Conservation (phyloP, 2,888 invertebrate genomes). For the Melanostoma scalare region DNA sequence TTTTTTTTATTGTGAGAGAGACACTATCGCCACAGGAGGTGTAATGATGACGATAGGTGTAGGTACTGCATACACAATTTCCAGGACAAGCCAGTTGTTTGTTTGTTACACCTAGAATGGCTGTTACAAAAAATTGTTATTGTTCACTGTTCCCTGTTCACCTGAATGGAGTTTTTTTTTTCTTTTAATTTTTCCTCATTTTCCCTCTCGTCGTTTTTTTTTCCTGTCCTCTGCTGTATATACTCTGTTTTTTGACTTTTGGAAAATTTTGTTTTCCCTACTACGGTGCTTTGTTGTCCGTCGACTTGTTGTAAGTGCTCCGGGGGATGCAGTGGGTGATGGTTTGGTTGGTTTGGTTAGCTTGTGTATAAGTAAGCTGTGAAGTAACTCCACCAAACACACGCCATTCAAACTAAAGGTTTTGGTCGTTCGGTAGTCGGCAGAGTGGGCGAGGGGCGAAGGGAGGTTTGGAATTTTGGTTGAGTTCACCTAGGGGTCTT, state of each 20-base stretch:
- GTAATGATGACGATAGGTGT: constrained; percentile 45
- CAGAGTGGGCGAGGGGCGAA: background rate
- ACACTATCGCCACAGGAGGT: constrained; percentile 38
- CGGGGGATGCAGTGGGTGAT: constrained; percentile 45
- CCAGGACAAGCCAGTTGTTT: constrained; percentile 29
- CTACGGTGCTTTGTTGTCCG: constrained; percentile 64
- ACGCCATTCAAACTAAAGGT: background rate
- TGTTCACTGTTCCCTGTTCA: constrained; percentile 17
- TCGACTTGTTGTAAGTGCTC: constrained; percentile 65
- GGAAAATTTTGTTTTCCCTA: constrained; percentile 62
- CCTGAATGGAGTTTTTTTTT: constrained; percentile 36
- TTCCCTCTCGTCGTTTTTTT: background rate
- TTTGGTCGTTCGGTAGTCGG: too few relatives aligned
- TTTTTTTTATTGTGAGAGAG: constrained; percentile 30
- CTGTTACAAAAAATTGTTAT: constrained; percentile 58
- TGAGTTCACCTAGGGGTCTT: constrained; percentile 68
- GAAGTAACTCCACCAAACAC: constrained; percentile 52
- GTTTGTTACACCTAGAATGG: constrained; percentile 57
- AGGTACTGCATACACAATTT: constrained; percentile 22
- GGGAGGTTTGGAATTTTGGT: constrained; percentile 59
- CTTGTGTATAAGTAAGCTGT: constrained; percentile 20
- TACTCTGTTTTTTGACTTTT: constrained; percentile 47
- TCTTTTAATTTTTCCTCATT: background rate
- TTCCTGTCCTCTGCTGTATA: constrained; percentile 19
- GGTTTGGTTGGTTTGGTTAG: background rate